These are phyloP conservation scores for Nomada goodeniana DNA, from an alignment of 2,888 invertebrate species.

Conservation along the genomic window DNA sequence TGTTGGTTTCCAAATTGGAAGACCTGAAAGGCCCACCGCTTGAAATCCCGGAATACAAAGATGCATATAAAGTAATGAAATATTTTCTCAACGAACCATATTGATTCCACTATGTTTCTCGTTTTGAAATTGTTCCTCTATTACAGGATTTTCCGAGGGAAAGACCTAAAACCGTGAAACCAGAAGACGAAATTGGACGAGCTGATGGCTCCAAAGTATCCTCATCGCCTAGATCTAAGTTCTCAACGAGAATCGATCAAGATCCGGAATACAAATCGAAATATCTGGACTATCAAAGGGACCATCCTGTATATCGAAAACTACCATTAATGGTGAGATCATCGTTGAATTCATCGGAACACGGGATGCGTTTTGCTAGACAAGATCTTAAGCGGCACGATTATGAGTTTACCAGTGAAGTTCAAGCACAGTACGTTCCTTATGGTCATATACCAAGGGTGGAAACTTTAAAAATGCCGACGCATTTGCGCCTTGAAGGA, in stretches of 20 bases:
- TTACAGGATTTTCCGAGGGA: constrained; percentile 84
- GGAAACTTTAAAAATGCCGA: constrained; percentile 78
- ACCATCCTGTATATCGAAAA: constrained; percentile 74
- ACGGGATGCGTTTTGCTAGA: constrained; percentile 47
- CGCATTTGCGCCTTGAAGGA: constrained; percentile 84
- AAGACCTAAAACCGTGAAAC: constrained; percentile 83
- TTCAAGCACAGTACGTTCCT: constrained; percentile 77
- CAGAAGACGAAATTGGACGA: constrained; percentile 81
- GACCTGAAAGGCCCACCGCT: constrained; percentile 78
- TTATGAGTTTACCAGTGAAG: constrained; percentile 73
- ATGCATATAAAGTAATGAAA: constrained; percentile 78
- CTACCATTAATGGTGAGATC: constrained; percentile 74
- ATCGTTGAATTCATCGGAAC: constrained; percentile 61
- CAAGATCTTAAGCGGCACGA: constrained; percentile 48
- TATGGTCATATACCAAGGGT: constrained; percentile 78
- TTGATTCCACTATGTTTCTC: not conserved
- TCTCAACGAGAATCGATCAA: constrained; percentile 80
- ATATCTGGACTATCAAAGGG: constrained; percentile 74
- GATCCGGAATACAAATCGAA: constrained; percentile 84
- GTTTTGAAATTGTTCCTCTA: not conserved
- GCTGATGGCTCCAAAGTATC: constrained; percentile 80
- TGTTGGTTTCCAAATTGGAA: constrained; percentile 79
- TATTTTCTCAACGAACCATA: not conserved
- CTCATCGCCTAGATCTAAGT: constrained; percentile 70
- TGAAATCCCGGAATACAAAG: constrained; percentile 81